These are phyloP conservation scores for Apodemia mormo DNA, from an alignment of 2,888 invertebrate genomes.

Conservation along the genomic window DNA sequence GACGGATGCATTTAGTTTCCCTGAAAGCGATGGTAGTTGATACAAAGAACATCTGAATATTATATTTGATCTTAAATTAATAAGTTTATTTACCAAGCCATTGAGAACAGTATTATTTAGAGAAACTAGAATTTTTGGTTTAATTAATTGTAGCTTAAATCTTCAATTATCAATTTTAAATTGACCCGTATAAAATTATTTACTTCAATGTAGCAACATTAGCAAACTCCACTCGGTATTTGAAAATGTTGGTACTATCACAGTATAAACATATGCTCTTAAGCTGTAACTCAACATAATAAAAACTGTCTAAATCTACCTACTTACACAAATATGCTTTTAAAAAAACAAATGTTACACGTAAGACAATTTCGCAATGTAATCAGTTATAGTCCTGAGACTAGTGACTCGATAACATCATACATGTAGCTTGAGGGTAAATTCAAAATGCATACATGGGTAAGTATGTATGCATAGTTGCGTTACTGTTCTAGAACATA, in stretches of 20 bases:
- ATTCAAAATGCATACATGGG: neutral
- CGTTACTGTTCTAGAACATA: neutral
- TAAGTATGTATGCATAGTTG: neutral
- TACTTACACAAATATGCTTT: neutral
- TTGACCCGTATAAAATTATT: slow-evolving; percentile 52
- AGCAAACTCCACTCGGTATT: slow-evolving; percentile 51
- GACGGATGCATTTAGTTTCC: slow-evolving; percentile 78
- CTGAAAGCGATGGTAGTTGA: slow-evolving; percentile 50
- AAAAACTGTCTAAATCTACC: neutral
- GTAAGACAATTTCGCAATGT: too few relatives aligned
- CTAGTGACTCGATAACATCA: neutral
- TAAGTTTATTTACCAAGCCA: slow-evolving; percentile 79
- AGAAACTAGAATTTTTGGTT: slow-evolving; percentile 71
- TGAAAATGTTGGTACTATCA: slow-evolving; percentile 52
- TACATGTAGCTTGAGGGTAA: neutral
- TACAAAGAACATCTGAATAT: slow-evolving; percentile 53
- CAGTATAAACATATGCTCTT: neutral
- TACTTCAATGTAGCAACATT: slow-evolving; percentile 68
- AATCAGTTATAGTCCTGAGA: neutral
- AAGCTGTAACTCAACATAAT: neutral
- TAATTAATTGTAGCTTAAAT: slow-evolving; percentile 63
- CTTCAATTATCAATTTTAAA: slow-evolving; percentile 67
- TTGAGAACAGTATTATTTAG: slow-evolving; percentile 82
- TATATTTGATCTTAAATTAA: slow-evolving; percentile 60
- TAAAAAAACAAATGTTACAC: neutral